phyloP scores from a whole-genome alignment of 2,888 invertebrate genomes.

The Cataglyphis albicans region DNA sequence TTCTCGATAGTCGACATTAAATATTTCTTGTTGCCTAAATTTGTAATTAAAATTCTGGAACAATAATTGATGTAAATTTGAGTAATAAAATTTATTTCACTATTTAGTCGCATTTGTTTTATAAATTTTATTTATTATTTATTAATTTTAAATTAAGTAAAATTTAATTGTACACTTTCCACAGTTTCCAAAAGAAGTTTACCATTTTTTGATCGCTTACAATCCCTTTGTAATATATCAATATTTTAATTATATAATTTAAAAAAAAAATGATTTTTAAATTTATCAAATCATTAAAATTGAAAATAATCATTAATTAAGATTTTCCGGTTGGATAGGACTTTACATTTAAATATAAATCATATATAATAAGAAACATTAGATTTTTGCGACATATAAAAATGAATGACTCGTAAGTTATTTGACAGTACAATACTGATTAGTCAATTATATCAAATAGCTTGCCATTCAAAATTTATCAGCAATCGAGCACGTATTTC shows the following conservation, averaged over 20 bases:
- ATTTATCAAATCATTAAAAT: background rate
- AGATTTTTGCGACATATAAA: background rate
- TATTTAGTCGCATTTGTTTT: background rate
- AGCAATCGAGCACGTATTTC: background rate
- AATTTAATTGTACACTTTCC: background rate
- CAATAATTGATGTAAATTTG: background rate
- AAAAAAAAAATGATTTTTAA: background rate
- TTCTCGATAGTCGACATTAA: background rate
- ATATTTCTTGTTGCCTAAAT: background rate
- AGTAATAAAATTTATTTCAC: background rate
- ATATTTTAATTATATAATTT: background rate
- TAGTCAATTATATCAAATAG: constrained; percentile 16
- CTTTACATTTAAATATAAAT: background rate
- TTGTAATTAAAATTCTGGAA: background rate
- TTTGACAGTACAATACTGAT: constrained; percentile 2
- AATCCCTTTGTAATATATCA: background rate
- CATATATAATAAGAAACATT: background rate
- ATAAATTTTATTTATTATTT: background rate
- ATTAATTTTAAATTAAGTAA: background rate
- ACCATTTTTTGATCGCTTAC: background rate
- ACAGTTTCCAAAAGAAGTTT: background rate
- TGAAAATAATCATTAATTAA: background rate
- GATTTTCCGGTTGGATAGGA: background rate
- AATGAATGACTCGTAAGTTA: constrained; percentile 34
- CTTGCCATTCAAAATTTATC: constrained; percentile 32